Conservation (phyloP, 1,140 invertebrate species). For the Eueides isabella region DNA sequence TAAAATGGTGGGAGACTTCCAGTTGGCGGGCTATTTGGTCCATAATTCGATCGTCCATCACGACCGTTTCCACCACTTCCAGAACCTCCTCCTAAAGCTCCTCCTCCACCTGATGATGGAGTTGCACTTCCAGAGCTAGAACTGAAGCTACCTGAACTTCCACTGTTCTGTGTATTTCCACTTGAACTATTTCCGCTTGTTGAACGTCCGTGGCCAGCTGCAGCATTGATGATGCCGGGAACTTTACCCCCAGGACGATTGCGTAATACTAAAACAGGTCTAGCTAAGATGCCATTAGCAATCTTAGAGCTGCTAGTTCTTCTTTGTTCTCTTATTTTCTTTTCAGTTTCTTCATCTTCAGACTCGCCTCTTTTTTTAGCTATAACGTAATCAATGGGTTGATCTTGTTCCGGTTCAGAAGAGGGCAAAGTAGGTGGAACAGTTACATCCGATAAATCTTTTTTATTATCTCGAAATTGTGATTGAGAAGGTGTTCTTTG, state of each 20-base stretch:
- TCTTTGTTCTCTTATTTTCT: slow-evolving; percentile 83
- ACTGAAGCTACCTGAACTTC: slow-evolving; percentile 81
- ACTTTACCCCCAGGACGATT: slow-evolving; percentile 82
- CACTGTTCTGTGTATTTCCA: slow-evolving; percentile 80
- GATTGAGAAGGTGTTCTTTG: slow-evolving; percentile 88
- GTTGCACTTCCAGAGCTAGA: slow-evolving; percentile 81
- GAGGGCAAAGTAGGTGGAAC: slow-evolving; percentile 77
- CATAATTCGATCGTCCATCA: slow-evolving; percentile 90
- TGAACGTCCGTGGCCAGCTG: slow-evolving; percentile 89
- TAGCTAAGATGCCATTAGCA: slow-evolving; percentile 81
- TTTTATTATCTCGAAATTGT: slow-evolving; percentile 77
- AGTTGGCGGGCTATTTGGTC: slow-evolving; percentile 91
- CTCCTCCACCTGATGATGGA: slow-evolving; percentile 83
- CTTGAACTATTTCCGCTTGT: slow-evolving; percentile 81
- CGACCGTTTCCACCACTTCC: slow-evolving; percentile 87
- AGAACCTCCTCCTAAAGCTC: slow-evolving; percentile 83
- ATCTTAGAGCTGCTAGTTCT: slow-evolving; percentile 84
- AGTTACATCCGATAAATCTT: slow-evolving; percentile 80
- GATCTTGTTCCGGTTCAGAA: slow-evolving; percentile 87
- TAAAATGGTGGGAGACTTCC: slow-evolving; percentile 92
- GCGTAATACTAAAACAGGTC: slow-evolving; percentile 71
- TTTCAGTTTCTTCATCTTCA: slow-evolving; percentile 85
- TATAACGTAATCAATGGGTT: slow-evolving; percentile 94
- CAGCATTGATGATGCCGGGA: slow-evolving; percentile 85
- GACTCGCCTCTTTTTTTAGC: slow-evolving; percentile 88